phyloP scores from a whole-genome alignment of 2,888 invertebrate species.

The Neocrepidodera transversa region DNA sequence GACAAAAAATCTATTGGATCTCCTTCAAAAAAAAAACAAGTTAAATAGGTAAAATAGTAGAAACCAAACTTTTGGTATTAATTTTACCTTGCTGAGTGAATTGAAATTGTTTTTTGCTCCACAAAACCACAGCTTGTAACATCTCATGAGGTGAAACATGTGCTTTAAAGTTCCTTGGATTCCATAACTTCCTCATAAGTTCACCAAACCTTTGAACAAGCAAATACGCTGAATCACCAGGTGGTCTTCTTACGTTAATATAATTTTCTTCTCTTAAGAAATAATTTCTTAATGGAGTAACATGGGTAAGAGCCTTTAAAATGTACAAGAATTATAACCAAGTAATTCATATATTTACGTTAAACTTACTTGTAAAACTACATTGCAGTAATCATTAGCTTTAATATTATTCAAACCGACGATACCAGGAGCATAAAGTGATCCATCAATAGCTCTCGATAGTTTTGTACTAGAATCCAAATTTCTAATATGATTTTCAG shows the following conservation, averaged over 20 bases:
- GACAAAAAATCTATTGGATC: slow-evolving; percentile 98
- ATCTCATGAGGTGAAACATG: slow-evolving; percentile 99
- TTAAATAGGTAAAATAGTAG: not conserved
- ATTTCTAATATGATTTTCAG: slow-evolving; percentile 78
- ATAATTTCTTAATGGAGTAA: slow-evolving; percentile 92
- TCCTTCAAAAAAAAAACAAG: slow-evolving; percentile 60
- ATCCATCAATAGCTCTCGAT: slow-evolving; percentile 95
- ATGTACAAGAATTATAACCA: slow-evolving; percentile 14
- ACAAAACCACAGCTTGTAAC: slow-evolving; percentile 96
- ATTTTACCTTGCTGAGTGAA: slow-evolving; percentile 92
- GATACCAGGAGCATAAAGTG: slow-evolving; percentile 95
- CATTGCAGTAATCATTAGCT: slow-evolving; percentile 99
- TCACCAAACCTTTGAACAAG: slow-evolving; percentile 95
- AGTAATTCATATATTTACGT: too few species aligned
- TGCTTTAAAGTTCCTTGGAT: slow-evolving; percentile 97
- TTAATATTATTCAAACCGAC: slow-evolving; percentile 99
- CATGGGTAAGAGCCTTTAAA: slow-evolving; percentile 89
- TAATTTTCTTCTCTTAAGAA: slow-evolving; percentile 96
- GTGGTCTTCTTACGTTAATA: slow-evolving; percentile 84
- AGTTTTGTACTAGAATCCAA: slow-evolving; percentile 84
- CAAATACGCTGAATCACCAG: slow-evolving; percentile 92
- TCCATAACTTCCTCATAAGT: slow-evolving; percentile 96
- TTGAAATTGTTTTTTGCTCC: slow-evolving; percentile 97
- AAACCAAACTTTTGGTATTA: too few species aligned
- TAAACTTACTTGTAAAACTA: slow-evolving; percentile 84